Evolutionary conservation across 2,113 vertebrate species (phyloP), one percentile per base, ranked within the genome.

Genomic region (Bothrops jararaca): DNA sequence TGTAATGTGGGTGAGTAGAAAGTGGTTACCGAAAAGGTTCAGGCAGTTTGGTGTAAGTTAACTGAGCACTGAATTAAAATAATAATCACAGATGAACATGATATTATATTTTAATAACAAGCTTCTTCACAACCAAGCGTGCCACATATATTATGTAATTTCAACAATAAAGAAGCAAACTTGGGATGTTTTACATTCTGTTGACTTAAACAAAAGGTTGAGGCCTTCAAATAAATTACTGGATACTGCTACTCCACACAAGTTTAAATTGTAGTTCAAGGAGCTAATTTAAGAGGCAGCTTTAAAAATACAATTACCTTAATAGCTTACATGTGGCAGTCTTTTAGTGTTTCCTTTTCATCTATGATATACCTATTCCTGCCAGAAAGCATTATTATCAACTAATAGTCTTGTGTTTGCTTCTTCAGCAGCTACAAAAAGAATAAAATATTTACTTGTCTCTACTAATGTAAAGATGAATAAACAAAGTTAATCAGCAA

Each of bases 91-190:
- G 93, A 80, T 86, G 94, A 96, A 95, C 86, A 89, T 90, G 94
- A 95, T 96, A 96, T 96, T 96, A 95, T 95, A 95, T 97, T 97
- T 97, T 97, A 97, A 98, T 97, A 97, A 97, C 12, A 96, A 97
- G 95, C 95, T 96, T 94, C 94, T 97, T 96, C 93, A 93, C 95
- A 97, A 97, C 96, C 95, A 96, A 95, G 94, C 92, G 91, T 48
- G 92, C 74, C 95, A 97, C 93, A 1, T 96, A 96, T 96, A 97
- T 96, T 95, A 97, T 69, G 90, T 86, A 23, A 95, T 94, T 95
- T 95, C 90, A 91, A 94, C 95, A 94, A 91, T 92, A 96, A 97
- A 94, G 94, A 95, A 92, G 90, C 87, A 80, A 94, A 96, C 94
- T 93, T 94, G 64, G 80, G 85, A 89, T 87, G 94, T 0, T 96